These are phyloP conservation scores for Leptinotarsa defecta DNA, from an alignment of 1,140 invertebrate species.

Conservation along the genomic window DNA sequence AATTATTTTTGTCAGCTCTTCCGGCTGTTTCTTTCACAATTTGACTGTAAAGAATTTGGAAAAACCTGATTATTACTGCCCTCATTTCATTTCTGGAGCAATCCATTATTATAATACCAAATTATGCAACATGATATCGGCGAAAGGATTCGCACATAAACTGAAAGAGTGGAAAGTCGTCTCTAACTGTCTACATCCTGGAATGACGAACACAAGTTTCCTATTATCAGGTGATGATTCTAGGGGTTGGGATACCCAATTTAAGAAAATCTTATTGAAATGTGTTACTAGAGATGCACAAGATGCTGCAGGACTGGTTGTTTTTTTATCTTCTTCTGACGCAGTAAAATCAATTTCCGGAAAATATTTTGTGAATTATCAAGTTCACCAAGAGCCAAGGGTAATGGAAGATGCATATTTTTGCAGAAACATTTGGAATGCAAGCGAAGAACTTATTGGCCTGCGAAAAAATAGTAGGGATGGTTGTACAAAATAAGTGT, in stretches of 20 bases:
- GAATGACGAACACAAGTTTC: slow-evolving; percentile 46
- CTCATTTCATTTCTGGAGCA: slow-evolving; percentile 24
- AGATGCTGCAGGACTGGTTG: slow-evolving; percentile 29
- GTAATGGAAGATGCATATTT: slow-evolving; percentile 32
- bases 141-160: slow-evolving; percentile 46
- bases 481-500: no score
- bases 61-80: slow-evolving; percentile 26
- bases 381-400: slow-evolving; percentile 29
- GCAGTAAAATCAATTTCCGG: slow-evolving; percentile 52
- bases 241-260: slow-evolving; percentile 7
- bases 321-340: slow-evolving; percentile 44
- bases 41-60: slow-evolving; percentile 37
- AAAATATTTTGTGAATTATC: slow-evolving; percentile 52
- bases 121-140: slow-evolving; percentile 49
- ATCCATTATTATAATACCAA: slow-evolving; percentile 51
- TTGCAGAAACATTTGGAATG: slow-evolving; percentile 38
- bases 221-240: slow-evolving; percentile 15
- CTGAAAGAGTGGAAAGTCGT: slow-evolving; percentile 52
- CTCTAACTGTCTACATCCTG: slow-evolving; percentile 61
- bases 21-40: slow-evolving; percentile 39
- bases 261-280: slow-evolving; percentile 19
- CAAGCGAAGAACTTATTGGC: slow-evolving; percentile 35
- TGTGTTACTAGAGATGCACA: slow-evolving; percentile 29
- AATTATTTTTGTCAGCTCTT: slow-evolving; percentile 49
- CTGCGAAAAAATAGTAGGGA: neutral